phyloP scores from a whole-genome alignment of 1,140 invertebrate genomes.

The Steinernema feltiae region DNA sequence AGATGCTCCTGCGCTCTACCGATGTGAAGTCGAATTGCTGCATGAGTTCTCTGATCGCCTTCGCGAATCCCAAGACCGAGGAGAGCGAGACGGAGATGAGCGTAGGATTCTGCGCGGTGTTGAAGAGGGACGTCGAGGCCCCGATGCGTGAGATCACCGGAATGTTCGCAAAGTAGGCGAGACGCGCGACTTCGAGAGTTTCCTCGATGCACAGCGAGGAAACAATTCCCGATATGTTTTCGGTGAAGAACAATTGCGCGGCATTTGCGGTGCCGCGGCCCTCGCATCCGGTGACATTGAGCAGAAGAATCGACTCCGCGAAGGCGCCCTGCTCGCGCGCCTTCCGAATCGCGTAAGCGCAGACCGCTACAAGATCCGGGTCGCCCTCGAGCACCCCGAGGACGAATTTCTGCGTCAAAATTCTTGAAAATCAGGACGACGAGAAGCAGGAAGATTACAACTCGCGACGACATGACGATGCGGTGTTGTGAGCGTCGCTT shows the following conservation, averaged over 20 bases:
- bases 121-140: constrained; percentile 21
- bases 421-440: neutral
- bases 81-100: neutral
- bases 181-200: constrained; percentile 34
- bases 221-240: constrained; percentile 38
- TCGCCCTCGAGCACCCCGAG: neutral
- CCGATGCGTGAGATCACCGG: constrained; percentile 40
- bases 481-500: neutral
- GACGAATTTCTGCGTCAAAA: neutral
- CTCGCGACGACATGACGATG: neutral
- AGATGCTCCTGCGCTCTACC: neutral
- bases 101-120: constrained; percentile 36
- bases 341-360: neutral
- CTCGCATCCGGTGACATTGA: neutral
- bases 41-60: neutral
- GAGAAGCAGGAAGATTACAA: neutral
- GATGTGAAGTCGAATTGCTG: neutral
- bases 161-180: constrained; percentile 44
- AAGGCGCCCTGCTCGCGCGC: neutral
- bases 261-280: neutral
- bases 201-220: constrained; percentile 37
- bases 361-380: neutral
- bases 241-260: constrained; percentile 31
- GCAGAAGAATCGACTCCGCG: neutral
- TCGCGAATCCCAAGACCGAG: neutral